Base-by-base conservation (phyloP, 2,797 vertebrate species). In the Sternotherus odoratus region DNA sequence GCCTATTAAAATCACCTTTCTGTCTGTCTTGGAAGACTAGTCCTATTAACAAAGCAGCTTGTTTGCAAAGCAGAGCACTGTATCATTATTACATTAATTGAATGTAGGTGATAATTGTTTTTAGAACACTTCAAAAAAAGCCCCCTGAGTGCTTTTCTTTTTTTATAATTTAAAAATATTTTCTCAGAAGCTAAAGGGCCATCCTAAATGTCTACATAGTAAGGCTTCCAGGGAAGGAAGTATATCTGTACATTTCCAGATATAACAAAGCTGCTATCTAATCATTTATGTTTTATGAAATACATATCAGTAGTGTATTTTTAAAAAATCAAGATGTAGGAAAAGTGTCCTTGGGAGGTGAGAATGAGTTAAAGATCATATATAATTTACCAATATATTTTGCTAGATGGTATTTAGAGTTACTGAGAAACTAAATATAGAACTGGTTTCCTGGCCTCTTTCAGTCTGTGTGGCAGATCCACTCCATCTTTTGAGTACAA, bases 361-460 rank as follows among this genome's bases (percentile, higher is more conserved):
- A 77, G 43, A 89, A 53, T 23, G 26, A 28, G 43, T 74, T 74
- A 43, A 74, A 24, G 12, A 28, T 28, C 69, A 12, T 15, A 16
- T 74, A 39, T 8, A 74, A 74, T 46, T 28, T 36, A 66, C 15
- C 19, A 36, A 12, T 66, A n/a, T 93, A 19, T 86, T 56, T 90
- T 88, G 17, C 19, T 82, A 11, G 63, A 16, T 36, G 6, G n/a
- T 79, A 26, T 79, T 92, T 85, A 82, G 83, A 87, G 90, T 79
- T 77, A 43, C 1, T 33, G 36, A 54, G n/a, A 77, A 83, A 28
- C 39, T 79, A 39, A 86, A 90, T 90, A 75, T 9, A 69, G 53
- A 2, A 28, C 16, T 53, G 30, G 1, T 2, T 83, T 94, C 43
- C 33, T 87, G 15, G 36, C 33, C 0, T 0, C 24, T 3, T 83